Base-by-base conservation (phyloP, 1,140 invertebrate species). In the Zaprionus africanus region DNA sequence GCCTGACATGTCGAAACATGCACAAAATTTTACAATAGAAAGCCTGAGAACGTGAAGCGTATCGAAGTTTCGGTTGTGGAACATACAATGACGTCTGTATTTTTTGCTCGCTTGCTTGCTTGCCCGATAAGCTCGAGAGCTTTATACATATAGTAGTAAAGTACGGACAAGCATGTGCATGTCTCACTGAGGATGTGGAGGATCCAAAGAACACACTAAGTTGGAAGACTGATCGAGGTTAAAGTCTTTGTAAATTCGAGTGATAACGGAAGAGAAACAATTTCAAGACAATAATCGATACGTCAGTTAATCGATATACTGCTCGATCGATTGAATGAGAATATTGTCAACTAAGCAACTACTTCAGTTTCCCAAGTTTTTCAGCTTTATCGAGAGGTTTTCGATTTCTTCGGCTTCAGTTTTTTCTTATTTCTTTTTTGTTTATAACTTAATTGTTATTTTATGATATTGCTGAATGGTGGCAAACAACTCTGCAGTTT, bases 1-100 rank as follows among this genome's bases (percentile, higher is more conserved):
- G 17, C 49, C 9, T 36, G 26, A 59, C 63, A 66, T 66, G 53
- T 49, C 24, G 36, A 26, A 74, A 62, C 64, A 62, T 74, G 65
- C 38, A 61, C 53, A 60, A 28, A 22, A 31, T 41, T 34, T 15
- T 28, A 56, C 31, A 53, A 65, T 76, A 11, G 31, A 72, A 76
- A 72, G 68, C 60, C 60, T 76, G 72, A 75, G 72, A 76, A 76
- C 67, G 49, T 49, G 43, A 12, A 34, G 41, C 60, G n/a, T 67
- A 70, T 71, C 60, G 56, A 59, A 72, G 56, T 57, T 74, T 68
- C 54, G 61, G 54, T 60, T 34, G 34, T 22, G 58, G 53, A 63
- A 59, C 31, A 60, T 61, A 28, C 1, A 6, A 46, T 46, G 41
- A 46, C 41, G 41, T 17, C 3, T 46, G n/a, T 34, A 34, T 34